These are phyloP conservation scores for Lucilia cuprina DNA, from an alignment of 1,140 invertebrate genomes.

Conservation along the genomic window DNA sequence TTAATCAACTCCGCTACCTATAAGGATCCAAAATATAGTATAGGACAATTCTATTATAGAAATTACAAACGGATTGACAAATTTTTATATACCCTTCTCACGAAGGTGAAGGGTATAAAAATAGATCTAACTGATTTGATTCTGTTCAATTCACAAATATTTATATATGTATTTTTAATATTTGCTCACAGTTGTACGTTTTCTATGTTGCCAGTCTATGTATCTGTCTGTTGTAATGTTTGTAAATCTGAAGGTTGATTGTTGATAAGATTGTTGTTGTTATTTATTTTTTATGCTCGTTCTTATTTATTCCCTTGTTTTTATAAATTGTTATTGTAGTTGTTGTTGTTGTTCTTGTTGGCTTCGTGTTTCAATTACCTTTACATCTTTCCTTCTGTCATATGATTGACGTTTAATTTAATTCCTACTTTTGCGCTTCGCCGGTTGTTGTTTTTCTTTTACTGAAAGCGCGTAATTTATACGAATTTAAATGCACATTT, in stretches of 20 bases:
- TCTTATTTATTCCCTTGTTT: not conserved
- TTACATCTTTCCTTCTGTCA: slow-evolving; percentile 6
- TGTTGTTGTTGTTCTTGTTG: no score
- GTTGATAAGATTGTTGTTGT: not conserved
- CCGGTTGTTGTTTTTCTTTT: not conserved
- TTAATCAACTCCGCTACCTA: no score
- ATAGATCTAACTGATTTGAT: no score
- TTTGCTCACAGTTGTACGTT: not conserved
- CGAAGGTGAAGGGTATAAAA: no score
- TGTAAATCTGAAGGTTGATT: not conserved
- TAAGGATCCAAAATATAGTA: no score
- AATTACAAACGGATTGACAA: no score
- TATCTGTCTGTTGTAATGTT: not conserved
- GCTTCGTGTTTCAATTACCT: slow-evolving; percentile 22
- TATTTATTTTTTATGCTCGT: not conserved
- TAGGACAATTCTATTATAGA: no score
- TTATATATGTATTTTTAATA: not conserved
- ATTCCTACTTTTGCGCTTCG: slow-evolving; percentile 25
- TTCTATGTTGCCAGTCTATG: not conserved
- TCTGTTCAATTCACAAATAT: no score
- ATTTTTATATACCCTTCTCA: no score
- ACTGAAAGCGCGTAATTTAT: not conserved
- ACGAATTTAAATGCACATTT: not conserved
- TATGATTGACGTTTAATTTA: slow-evolving; percentile 34
- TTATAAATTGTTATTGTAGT: not conserved